Conservation (phyloP, 2,888 invertebrate genomes). For the Agonum fuliginosum region DNA sequence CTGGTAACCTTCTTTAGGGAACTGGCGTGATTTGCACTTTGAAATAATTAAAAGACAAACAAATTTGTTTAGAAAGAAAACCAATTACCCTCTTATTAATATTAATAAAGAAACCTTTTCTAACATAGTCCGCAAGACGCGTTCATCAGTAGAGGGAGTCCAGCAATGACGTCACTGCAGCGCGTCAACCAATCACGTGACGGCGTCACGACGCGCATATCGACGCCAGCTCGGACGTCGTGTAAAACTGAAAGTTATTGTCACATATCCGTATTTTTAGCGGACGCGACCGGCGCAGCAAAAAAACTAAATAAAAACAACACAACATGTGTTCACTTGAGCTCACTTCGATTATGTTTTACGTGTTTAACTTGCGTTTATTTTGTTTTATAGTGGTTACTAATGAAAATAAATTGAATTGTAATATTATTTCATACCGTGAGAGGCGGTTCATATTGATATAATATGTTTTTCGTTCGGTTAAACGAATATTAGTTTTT, state of each 20-base stretch:
- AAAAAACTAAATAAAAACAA: slow-evolving; percentile 39
- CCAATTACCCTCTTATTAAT: not conserved
- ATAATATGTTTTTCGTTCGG: slow-evolving; percentile 18
- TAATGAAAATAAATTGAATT: slow-evolving; percentile 55
- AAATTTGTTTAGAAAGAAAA: not conserved
- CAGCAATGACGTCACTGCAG: slow-evolving; percentile 1
- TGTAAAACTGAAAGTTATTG: slow-evolving; percentile 59
- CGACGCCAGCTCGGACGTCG: slow-evolving; percentile 15
- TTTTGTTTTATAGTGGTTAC: slow-evolving; percentile 43
- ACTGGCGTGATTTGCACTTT: too few relatives aligned
- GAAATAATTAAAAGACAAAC: too few relatives aligned
- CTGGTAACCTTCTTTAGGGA: too few relatives aligned
- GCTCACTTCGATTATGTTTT: slow-evolving; percentile 54
- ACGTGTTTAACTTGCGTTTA: slow-evolving; percentile 28
- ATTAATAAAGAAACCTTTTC: not conserved
- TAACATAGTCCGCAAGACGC: not conserved
- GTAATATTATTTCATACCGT: slow-evolving; percentile 48
- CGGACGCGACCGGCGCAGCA: not conserved
- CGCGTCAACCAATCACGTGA: slow-evolving; percentile 28
- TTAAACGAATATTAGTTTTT: not conserved
- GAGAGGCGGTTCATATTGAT: slow-evolving; percentile 37
- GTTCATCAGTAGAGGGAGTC: not conserved
- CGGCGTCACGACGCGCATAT: slow-evolving; percentile 33
- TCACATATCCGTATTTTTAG: slow-evolving; percentile 55
- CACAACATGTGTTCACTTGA: slow-evolving; percentile 46